Percentiles rank a stretch among this genome's conserved stretches.
Conservation (phyloP, 2,888 invertebrate species). For the Spisula subtruncata region DNA sequence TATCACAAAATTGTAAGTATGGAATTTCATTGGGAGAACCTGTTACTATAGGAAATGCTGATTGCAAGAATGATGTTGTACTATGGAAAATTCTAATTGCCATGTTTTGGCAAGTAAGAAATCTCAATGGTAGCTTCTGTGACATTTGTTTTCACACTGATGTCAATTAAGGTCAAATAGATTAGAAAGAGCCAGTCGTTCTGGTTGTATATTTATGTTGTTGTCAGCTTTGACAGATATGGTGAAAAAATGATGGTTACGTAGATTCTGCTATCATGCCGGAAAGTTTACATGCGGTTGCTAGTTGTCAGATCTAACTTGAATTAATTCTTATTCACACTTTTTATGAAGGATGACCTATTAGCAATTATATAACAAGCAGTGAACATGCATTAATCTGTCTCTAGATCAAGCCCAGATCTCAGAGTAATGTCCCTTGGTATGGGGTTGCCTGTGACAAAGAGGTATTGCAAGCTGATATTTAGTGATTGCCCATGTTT, state of each 20-base stretch:
- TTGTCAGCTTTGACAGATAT: neutral
- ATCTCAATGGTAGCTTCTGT: neutral
- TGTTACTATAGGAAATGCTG: no score
- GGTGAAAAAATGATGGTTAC: neutral
- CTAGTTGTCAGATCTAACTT: no score
- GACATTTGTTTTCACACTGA: slow-evolving; percentile 1
- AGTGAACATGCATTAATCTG: no score
- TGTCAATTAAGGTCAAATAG: neutral
- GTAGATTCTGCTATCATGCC: neutral
- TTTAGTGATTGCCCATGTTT: no score
- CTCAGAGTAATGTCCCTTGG: no score
- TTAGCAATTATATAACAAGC: no score
- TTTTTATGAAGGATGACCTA: no score
- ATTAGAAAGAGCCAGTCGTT: neutral
- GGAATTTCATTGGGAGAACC: neutral
- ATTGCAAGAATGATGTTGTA: no score
- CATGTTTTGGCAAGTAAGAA: neutral
- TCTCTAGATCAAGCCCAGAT: no score
- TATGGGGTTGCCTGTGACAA: no score
- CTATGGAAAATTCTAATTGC: neutral
- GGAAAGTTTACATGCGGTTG: neutral
- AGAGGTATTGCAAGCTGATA: no score
- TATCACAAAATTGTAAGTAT: neutral
- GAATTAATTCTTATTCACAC: no score
- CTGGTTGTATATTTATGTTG: neutral